Base-by-base conservation (phyloP, 2,797 vertebrate species). In the Lagocephalus sceleratus region DNA sequence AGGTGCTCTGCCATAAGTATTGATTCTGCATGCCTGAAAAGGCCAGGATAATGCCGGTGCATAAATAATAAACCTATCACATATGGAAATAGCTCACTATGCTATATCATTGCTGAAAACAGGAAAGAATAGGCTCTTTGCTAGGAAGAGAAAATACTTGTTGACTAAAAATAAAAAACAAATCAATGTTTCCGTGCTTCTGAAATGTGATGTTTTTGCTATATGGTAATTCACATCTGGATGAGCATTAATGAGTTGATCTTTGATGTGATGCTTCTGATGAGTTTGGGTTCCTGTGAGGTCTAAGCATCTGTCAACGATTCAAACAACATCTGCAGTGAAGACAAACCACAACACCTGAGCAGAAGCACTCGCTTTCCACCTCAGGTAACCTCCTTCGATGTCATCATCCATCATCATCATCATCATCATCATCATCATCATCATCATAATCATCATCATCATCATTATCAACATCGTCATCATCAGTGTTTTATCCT, bases 11-110 rank as follows among this genome's bases (percentile, higher is more conserved):
- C 61, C 64, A 76, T 63, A 63, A 66, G 73, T 74, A 81, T 72
- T 76, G 87, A 87, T 89, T 85, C 70, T 83, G 76, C 84, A 87
- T 87, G 81, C 73, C 75, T 86, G 78, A 88, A 90, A 89, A 89
- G 85, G 75, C 75, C 78, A 73, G 66, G 82, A 83, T 85, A 81
- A 86, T 70, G 70, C 65, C 69, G 46, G 68, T 71, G 81, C 71
- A 86, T 88, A 84, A 85, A 83, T 83, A 71, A 89, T 84, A 57
- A 77, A 77, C 76, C 80, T 77, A 87, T 90, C 80, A 87, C 84
- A 82, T 72, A 54, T 19, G 60, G 35, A 69, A 81, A 81, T 71
- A 73, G 59, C 63, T 73, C 42, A 62, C 63, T 62, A 56, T 74
- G 73, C 72, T 74, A 71, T 71, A 76, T 75, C 60, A 66, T 67